A percentile compares a stretch with the other conserved stretches of the same genome.
These are phyloP conservation scores for Pachliopta kotzebuea DNA, from an alignment of 2,888 invertebrate genomes.

Conservation along the genomic window DNA sequence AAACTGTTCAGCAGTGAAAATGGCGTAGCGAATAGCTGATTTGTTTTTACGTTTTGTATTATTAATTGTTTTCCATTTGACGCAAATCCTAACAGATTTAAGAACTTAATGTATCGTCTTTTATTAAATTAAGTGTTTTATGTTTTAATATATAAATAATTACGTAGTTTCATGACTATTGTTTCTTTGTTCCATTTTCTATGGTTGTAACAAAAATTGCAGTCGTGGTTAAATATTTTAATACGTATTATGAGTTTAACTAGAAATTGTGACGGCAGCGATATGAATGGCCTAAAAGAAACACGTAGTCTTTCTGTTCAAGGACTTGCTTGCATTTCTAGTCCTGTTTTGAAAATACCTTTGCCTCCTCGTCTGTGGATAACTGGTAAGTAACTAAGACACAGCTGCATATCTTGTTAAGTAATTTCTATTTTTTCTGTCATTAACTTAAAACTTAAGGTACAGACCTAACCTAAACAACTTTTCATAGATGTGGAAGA, in stretches of 20 bases:
- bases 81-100: slow-evolving; percentile 69
- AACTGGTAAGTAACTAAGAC: slow-evolving; percentile 60
- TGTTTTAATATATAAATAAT: slow-evolving; percentile 39
- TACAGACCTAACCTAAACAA: slow-evolving; percentile 8
- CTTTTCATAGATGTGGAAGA: slow-evolving; percentile 60
- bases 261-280: slow-evolving; percentile 45
- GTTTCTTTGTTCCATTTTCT: slow-evolving; percentile 66
- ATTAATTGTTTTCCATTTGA: slow-evolving; percentile 64
- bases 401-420: slow-evolving; percentile 28
- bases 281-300: slow-evolving; percentile 44
- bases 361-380: slow-evolving; percentile 75
- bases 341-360: slow-evolving; percentile 72
- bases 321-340: slow-evolving; percentile 60
- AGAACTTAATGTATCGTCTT: slow-evolving; percentile 51
- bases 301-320: slow-evolving; percentile 70
- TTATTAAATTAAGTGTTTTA: slow-evolving; percentile 42
- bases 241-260: slow-evolving; percentile 55
- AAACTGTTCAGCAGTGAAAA: slow-evolving; percentile 34
- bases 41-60: slow-evolving; percentile 72
- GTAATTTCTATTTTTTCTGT: background rate
- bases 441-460: background rate
- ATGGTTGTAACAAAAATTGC: slow-evolving; percentile 51
- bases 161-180: slow-evolving; percentile 52
- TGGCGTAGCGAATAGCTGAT: slow-evolving; percentile 66
- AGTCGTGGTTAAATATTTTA: slow-evolving; percentile 48